Evolutionary conservation across 2,888 invertebrate species (phyloP).

Genomic region (Chorisops tibialis): DNA sequence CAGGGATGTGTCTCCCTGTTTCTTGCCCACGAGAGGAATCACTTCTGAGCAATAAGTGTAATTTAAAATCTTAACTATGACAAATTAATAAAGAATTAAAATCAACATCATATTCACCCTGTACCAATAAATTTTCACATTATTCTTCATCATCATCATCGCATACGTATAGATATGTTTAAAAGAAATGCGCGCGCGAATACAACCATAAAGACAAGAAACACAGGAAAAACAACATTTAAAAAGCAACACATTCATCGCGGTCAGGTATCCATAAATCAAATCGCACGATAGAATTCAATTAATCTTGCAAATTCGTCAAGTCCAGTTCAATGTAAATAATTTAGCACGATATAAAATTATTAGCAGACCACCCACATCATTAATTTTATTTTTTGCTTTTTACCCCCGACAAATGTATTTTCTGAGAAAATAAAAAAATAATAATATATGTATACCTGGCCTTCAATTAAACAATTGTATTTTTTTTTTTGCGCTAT

Average conservation of each 20-base stretch:
- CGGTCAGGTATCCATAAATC: slow-evolving; percentile 19
- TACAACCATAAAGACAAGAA: not conserved
- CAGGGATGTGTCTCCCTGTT: too few relatives aligned
- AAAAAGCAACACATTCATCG: slow-evolving; percentile 13
- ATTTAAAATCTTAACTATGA: too few relatives aligned
- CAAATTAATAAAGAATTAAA: too few relatives aligned
- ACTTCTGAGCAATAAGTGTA: too few relatives aligned
- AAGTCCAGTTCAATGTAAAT: slow-evolving; percentile 34
- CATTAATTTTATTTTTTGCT: slow-evolving; percentile 2
- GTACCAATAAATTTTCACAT: not conserved
- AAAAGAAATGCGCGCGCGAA: not conserved
- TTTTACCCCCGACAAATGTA: too few relatives aligned
- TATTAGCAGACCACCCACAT: slow-evolving; percentile 31
- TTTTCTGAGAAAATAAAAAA: too few relatives aligned
- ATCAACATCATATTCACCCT: not conserved
- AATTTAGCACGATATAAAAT: slow-evolving; percentile 34
- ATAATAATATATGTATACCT: too few relatives aligned
- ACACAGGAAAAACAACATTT: slow-evolving; percentile 17
- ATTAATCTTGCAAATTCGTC: slow-evolving; percentile 35
- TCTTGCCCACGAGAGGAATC: too few relatives aligned
- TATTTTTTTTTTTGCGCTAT: too few relatives aligned
- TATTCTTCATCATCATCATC: slow-evolving; percentile 2
- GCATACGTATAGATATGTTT: too few relatives aligned
- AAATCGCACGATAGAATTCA: slow-evolving; percentile 36
- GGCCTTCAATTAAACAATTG: too few relatives aligned